Conservation (phyloP, 1,140 invertebrate genomes). For the Drosophila takahashii region DNA sequence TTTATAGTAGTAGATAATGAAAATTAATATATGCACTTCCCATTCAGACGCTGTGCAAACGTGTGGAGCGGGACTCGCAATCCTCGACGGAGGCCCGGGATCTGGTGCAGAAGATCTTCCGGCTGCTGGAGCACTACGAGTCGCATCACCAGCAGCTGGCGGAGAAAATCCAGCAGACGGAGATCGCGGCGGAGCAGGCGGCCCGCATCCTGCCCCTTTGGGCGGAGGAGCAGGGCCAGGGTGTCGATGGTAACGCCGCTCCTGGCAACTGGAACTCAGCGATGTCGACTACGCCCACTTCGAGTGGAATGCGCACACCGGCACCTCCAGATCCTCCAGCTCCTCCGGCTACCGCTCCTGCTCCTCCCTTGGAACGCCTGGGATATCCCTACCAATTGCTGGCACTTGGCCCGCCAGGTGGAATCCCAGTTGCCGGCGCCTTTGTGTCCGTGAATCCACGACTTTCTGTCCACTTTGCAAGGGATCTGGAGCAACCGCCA, state of each 20-base stretch:
- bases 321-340: too few relatives aligned
- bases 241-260: not conserved
- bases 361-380: not conserved
- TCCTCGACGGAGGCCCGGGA: constrained; percentile 54
- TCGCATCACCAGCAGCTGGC: constrained; percentile 53
- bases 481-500: not conserved
- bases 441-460: constrained; percentile 2
- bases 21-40: not conserved
- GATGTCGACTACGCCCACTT: not conserved
- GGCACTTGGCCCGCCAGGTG: not conserved
- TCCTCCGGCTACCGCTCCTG: too few relatives aligned
- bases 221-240: constrained; percentile 12
- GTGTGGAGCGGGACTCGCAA: constrained; percentile 54
- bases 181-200: constrained; percentile 46
- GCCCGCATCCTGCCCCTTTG: constrained; percentile 53
- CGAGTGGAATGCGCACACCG: not conserved
- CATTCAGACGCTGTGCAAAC: constrained; percentile 40
- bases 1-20: too few relatives aligned
- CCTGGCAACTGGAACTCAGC: not conserved
- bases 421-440: not conserved
- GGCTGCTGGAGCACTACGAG: constrained; percentile 70
- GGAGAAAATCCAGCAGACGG: constrained; percentile 65
- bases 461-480: not conserved
- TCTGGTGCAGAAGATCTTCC: constrained; percentile 65
- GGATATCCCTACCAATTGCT: constrained; percentile 12